Evolutionary conservation across 2,113 vertebrate genomes (phyloP).

Genomic region (Percina caprodes): DNA sequence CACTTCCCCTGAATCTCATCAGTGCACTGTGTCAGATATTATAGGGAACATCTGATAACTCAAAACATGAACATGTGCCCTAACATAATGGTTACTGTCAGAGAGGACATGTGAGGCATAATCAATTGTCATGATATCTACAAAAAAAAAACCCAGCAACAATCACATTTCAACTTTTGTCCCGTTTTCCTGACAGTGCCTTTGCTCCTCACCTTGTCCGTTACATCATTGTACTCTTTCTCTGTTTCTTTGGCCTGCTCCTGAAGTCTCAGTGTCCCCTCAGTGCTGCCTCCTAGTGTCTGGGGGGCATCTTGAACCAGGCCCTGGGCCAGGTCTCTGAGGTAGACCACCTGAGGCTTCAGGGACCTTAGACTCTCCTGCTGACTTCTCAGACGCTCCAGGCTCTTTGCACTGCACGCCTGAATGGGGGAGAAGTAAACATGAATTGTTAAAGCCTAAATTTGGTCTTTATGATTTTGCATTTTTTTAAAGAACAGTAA

Average conservation of each 20-base stretch:
- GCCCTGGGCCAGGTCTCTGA: conserved; percentile 91
- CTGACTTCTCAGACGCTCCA: conserved; percentile 93
- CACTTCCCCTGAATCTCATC: background rate
- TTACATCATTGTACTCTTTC: conserved; percentile 87
- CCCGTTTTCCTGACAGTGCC: background rate
- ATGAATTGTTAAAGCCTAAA: background rate
- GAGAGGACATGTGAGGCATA: background rate
- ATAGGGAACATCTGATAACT: background rate
- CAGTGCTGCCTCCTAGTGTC: conserved; percentile 70
- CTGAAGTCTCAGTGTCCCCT: conserved; percentile 87
- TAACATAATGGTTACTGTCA: background rate
- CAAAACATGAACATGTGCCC: background rate
- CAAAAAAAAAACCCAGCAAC: no score
- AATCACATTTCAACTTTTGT: no score
- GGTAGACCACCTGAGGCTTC: conserved; percentile 92
- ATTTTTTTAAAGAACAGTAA: background rate
- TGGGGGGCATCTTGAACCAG: conserved; percentile 92
- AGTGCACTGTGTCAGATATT: background rate
- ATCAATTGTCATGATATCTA: background rate
- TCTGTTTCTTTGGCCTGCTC: conserved; percentile 87
- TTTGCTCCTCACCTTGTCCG: conserved; percentile 84
- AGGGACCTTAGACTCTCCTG: conserved; percentile 91
- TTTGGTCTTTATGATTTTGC: background rate
- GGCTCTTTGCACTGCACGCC: conserved; percentile 95
- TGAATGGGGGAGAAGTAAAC: conserved; percentile 70